Base-by-base conservation (phyloP, 1,140 invertebrate species). In the Drosophila quadrilineata region DNA sequence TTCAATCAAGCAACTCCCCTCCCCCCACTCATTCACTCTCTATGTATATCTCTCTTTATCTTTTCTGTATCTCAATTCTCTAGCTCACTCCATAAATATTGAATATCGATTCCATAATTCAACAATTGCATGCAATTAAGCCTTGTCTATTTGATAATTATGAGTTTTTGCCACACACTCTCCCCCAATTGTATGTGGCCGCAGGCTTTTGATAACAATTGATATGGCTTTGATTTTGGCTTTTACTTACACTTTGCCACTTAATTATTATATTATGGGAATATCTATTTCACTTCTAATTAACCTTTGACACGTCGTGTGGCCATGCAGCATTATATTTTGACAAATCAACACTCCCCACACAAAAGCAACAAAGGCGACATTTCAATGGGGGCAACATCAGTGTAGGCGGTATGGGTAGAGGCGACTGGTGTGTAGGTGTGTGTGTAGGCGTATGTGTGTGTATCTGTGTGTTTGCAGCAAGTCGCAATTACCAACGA, bases 401-500 rank as follows among this genome's bases (percentile, higher is more conserved):
- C 26, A 14, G 2, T 6, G 16, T 6, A 14, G n/a, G 41, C n/a
- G 38, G 2, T 6, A 26, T 17, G 8, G 10, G 17, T 16, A 21
- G 16, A 14, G 12, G 64, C 54, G 60, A 3, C 36, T 46, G 45
- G 53, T 33, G 10, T 40, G 16, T 24, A 41, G 6, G 8, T 31
- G 36, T 9, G 35, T 24, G 48, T 24, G 40, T 17, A 50, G 58
- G 38, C 35, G 8, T 33, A 10, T n/a, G 35, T 17, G 6, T 29
- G 29, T 38, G 16, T 38, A 16, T 45, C 26, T 63, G 46, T 58
- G 40, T 70, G 69, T 85, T 79, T 85, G 57, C 71, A 75, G 79
- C 79, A 76, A 79, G 74, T 85, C 74, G 71, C 79, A 85, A 85
- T 85, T 85, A 86, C 79, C 79, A 85, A 86, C 79, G 71, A 85